Base-by-base conservation (phyloP, 37 sponge, comb jelly and placozoan genomes). In the Mnemiopsis leidyi region DNA sequence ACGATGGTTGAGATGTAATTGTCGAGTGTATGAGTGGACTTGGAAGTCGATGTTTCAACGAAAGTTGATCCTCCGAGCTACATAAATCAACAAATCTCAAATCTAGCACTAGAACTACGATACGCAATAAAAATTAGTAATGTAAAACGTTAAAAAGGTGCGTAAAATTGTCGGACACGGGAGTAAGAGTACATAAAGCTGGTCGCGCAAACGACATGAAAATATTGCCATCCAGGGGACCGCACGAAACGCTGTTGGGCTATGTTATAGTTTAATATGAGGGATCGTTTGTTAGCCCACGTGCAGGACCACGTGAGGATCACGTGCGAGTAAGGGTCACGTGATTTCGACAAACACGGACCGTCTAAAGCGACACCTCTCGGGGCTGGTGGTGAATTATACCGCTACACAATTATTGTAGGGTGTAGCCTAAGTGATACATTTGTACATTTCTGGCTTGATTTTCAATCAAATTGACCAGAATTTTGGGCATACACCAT, bases 351-450 rank as follows among this genome's bases (percentile, higher is more conserved):
- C 73, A 25, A 28, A 25, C 29, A 34, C 32, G 79, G 35, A 34
- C 34, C 30, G 36, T 31, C 79, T 77, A 77, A 77, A 77, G 79
- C 79, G 79, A 77, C 79, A 77, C 79, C 32, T 77, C 36, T 32
- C 36, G 20, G 35, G 18, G 32, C 5, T 48, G 61, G 9, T 18
- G 61, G 61, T 48, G 61, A 48, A 48, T 48, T 48, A 48, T 48
- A 48, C 61, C 61, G 61, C 9, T 48, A 48, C 5, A 5, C 5
- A 48, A 48, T 48, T 48, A 48, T 48, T 18, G 61, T 13, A 5
- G 61, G 61, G 61, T 48, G 61, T 48, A 48, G 13, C 61, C 13
- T 5, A 13, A 48, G 9, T 48, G 61, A 13, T 48, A 48, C 61
- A 48, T 48, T 5, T 48, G 13, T 48, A 48, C 61, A 48, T 48